A percentile compares a stretch with the other conserved stretches of the same genome.
Conservation (phyloP, 2,888 invertebrate species). For the Agrenia bidenticulata region DNA sequence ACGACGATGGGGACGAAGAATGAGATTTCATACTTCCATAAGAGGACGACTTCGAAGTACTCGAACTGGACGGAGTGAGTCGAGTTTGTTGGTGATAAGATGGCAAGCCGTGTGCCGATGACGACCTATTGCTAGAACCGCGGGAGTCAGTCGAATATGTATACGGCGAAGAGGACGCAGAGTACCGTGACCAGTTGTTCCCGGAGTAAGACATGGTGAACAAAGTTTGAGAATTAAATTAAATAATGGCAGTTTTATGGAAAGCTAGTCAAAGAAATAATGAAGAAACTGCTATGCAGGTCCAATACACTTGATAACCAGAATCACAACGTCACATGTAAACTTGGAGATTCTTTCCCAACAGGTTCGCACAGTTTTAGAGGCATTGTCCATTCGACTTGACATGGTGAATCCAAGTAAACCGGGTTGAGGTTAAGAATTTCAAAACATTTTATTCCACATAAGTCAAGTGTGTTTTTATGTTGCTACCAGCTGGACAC, state of each 20-base stretch:
- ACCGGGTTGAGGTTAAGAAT: no score
- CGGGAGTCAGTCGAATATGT: neutral
- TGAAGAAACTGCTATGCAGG: slow-evolving; percentile 35
- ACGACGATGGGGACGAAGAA: slow-evolving; percentile 5
- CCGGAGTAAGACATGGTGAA: slow-evolving; percentile 10
- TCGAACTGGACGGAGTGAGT: slow-evolving; percentile 12
- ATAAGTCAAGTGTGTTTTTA: no score
- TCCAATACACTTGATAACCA: slow-evolving; percentile 52
- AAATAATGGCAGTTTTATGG: neutral
- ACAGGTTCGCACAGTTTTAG: slow-evolving; percentile 26
- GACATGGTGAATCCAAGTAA: slow-evolving; percentile 21
- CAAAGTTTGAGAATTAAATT: neutral
- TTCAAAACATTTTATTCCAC: no score
- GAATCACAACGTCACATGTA: slow-evolving; percentile 45
- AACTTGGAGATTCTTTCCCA: slow-evolving; percentile 46
- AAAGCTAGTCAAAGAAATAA: slow-evolving; percentile 2
- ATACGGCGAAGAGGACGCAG: slow-evolving; percentile 9
- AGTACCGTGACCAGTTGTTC: slow-evolving; percentile 3
- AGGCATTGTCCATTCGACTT: slow-evolving; percentile 27
- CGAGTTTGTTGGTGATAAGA: neutral
- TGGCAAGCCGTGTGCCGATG: neutral
- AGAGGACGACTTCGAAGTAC: neutral
- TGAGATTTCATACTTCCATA: slow-evolving; percentile 1
- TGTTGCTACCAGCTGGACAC: no score
- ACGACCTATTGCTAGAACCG: neutral